Evolutionary conservation across 2,888 invertebrate species (phyloP), one percentile per base, ranked within the genome.

Genomic region (Platerodrilus igneus): DNA sequence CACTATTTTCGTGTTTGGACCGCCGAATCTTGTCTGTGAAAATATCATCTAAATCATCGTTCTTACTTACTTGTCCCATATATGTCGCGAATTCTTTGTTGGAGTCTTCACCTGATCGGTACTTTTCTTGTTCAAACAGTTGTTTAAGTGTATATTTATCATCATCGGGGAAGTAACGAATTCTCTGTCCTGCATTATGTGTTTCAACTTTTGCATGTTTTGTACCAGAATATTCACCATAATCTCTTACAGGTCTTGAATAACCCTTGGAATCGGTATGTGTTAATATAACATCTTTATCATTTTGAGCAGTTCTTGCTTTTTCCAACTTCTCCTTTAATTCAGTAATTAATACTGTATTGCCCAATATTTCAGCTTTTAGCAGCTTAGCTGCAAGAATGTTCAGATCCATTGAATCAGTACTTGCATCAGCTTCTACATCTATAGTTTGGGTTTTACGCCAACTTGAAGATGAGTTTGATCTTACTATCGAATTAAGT

Each of bases 281-380:
- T 18, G 82, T 83, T 18, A 90, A 71, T 59, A 89, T 66, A 9
- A 86, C 73, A 20, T 79, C 71, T 21, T 27, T 14, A 25, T 27
- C 26, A 9, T 11, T 25, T 51, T 48, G 50, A 53, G 18, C 67
- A 38, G 75, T 70, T 52, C 83, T 75, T 0, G 89, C 88, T 14
- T 69, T 69, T 49, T 86, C 84, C 25, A 95, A 66, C 63, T 90
- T 82, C 2, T 66, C 59, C 66, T 87, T 88, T 27, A 95, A 69
- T 59, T 86, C 77, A 20, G 67, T 62, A 0, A 83, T 83, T 35
- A 85, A 63, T 46, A 77, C 76, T 60, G 64, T 69, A 62, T 95
- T 82, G 10, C 93, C 95, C 75, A 92, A 78, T 54, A 99, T 79
- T 76, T 97, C 94, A 8, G 96, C 95, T 72, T 93, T 93, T 0